Evolutionary conservation across 2,888 invertebrate species (phyloP), one percentile per base, ranked within the genome.

Genomic region (Melieria picta): DNA sequence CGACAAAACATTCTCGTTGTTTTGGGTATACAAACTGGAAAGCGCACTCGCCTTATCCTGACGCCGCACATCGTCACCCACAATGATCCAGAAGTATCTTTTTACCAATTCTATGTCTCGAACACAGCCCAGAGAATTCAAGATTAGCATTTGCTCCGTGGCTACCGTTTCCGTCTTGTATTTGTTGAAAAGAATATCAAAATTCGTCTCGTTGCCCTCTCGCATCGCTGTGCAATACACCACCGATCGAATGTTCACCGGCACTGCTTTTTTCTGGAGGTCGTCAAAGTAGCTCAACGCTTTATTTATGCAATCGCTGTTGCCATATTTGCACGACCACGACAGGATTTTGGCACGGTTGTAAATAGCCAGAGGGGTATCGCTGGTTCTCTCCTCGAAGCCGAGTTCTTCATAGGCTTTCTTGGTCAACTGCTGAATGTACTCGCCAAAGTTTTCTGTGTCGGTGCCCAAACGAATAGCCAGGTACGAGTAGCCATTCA

Each of bases 91-190:
- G 78, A 77, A 90, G 85, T 77, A 91, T 87, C 67, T 79, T 16
- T 86, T 83, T 4, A 94, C 87, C 42, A 92, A 87, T 50, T 82
- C 82, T 0, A 84, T 78, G 68, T 91, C 82, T 69, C 85, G 87
- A 0, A 92, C 90, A 80, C 95, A 94, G 0, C 93, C 93, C 67
- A 96, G 86, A 1, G 91, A 89, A 65, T 84, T 86, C 42, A 85
- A 83, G 46, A 94, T 87, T 0, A 95, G 88, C 5, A 89, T 83
- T n/a, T 90, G 88, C 81, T 91, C 90, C 83, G 94, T 94, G 0
- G 90, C 89, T 11, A 91, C 90, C 0, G 91, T 88, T 46, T 90
- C 89, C 56, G 90, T 88, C 0, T 76, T 79, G 11, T 81, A 93
- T 71, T 89, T 88, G 0, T 87, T 74, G 89, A 91, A 91, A 42